Conservation (phyloP, 2,888 invertebrate genomes). For the Acanthosoma haemorrhoidale region DNA sequence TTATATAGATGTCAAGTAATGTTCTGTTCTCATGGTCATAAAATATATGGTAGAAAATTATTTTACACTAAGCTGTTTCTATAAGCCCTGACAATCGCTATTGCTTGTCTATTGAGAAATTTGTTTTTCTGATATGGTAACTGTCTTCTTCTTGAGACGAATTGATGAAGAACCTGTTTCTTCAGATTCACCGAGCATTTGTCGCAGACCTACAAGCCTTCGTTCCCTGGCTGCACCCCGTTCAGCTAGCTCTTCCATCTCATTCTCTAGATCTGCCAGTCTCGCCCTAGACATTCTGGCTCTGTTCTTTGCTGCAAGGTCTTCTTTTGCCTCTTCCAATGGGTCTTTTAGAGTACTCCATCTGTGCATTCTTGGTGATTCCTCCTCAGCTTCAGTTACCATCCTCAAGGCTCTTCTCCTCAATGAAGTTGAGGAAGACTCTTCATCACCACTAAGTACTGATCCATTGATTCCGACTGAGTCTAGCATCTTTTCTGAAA, state of each 20-base stretch:
- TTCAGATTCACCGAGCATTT: conserved; percentile 60
- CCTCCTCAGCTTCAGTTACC: conserved; percentile 54
- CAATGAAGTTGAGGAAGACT: neutral
- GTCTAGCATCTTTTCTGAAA: conserved; percentile 61
- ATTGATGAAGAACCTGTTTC: conserved; percentile 19
- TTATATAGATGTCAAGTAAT: neutral
- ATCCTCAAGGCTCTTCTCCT: conserved; percentile 37
- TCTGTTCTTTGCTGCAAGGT: conserved; percentile 56
- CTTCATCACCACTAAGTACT: conserved; percentile 41
- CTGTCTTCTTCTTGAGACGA: conserved; percentile 32
- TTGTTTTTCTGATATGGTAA: conserved; percentile 30
- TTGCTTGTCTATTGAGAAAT: neutral
- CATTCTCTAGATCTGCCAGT: conserved; percentile 65
- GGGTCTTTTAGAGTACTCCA: conserved; percentile 48
- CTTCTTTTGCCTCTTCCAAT: conserved; percentile 21
- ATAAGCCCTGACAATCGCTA: neutral
- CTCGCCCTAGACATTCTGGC: conserved; percentile 63
- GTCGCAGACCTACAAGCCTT: conserved; percentile 63
- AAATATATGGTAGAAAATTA: neutral
- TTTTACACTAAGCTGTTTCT: conserved; percentile 1
- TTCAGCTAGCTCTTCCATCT: conserved; percentile 66
- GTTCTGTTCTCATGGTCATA: neutral
- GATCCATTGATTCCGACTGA: conserved; percentile 47
- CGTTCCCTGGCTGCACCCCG: conserved; percentile 64
- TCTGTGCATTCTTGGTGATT: conserved; percentile 46